phyloP scores from a whole-genome alignment of 2,888 invertebrate species.

The Psylliodes chrysocephalus region DNA sequence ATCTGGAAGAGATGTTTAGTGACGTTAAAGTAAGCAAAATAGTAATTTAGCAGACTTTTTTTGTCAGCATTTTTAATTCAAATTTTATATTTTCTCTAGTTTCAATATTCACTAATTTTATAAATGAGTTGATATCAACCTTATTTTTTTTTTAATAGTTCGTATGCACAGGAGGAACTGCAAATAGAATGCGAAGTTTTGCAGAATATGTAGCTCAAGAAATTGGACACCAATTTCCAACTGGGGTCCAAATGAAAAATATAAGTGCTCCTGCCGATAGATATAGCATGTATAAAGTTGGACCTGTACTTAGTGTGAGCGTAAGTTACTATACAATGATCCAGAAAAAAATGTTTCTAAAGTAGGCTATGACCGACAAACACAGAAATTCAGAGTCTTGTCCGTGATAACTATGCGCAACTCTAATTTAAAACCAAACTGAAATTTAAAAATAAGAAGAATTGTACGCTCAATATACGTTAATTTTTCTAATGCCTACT shows the following conservation, averaged over 20 bases:
- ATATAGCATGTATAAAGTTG: slow-evolving; percentile 96
- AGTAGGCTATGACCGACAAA: too few species aligned
- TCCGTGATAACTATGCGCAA: too few species aligned
- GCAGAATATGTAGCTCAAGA: slow-evolving; percentile 91
- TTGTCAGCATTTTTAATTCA: too few species aligned
- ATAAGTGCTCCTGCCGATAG: slow-evolving; percentile 92
- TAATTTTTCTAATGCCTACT: too few species aligned
- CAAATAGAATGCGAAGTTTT: slow-evolving; percentile 92
- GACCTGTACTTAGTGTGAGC: slow-evolving; percentile 86
- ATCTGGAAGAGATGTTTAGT: slow-evolving; percentile 93
- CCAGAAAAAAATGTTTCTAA: too few species aligned
- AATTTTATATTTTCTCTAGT: not conserved
- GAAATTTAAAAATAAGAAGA: too few species aligned
- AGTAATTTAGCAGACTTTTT: too few species aligned
- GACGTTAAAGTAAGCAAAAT: slow-evolving; percentile 90
- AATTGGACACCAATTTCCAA: slow-evolving; percentile 88
- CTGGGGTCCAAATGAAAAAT: slow-evolving; percentile 87
- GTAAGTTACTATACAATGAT: slow-evolving; percentile 70
- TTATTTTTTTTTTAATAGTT: slow-evolving; percentile 73
- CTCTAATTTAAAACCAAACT: too few species aligned
- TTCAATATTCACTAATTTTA: too few species aligned
- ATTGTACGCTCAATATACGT: too few species aligned
- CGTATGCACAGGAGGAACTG: slow-evolving; percentile 96
- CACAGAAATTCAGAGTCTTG: too few species aligned
- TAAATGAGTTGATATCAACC: too few species aligned